A percentile compares a stretch with the other conserved stretches of the same genome.
These are phyloP conservation scores for Podotricha telesiphe DNA, from an alignment of 2,888 invertebrate genomes.

Conservation along the genomic window DNA sequence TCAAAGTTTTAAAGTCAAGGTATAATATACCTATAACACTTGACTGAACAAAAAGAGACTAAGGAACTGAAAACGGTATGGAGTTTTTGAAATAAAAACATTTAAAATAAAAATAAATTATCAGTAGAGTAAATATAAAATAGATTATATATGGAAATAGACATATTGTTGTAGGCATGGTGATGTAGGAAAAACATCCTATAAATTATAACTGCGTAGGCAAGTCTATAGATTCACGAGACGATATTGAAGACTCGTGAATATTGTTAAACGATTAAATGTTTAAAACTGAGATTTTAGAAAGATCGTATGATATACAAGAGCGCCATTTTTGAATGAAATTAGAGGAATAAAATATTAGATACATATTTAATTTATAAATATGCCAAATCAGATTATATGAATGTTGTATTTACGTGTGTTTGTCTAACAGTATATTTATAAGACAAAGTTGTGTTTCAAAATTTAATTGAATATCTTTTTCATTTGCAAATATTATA, in stretches of 20 bases:
- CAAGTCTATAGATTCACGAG: constrained; percentile 1
- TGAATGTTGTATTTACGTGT: background rate
- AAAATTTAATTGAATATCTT: background rate
- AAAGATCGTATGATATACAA: background rate
- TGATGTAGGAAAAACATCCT: constrained; percentile 19
- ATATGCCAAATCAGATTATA: constrained; percentile 25
- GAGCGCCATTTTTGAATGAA: constrained; percentile 12
- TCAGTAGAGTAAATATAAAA: constrained; percentile 22
- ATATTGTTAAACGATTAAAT: constrained; percentile 6
- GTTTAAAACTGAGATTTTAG: constrained; percentile 10
- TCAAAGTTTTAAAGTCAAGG: constrained; percentile 30
- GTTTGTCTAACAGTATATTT: background rate
- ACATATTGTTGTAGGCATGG: constrained; percentile 17
- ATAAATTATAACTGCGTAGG: constrained; percentile 11
- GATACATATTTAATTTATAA: constrained; percentile 1
- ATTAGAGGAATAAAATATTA: constrained; percentile 5
- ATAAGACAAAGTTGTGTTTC: background rate
- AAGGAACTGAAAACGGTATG: constrained; percentile 51
- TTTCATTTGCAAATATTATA: background rate
- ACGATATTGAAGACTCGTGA: background rate
- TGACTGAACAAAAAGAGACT: constrained; percentile 64
- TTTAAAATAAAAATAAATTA: constrained; percentile 21
- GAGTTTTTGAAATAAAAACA: constrained; percentile 17
- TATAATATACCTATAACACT: constrained; percentile 42
- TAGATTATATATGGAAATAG: constrained; percentile 18